Percentiles rank a stretch among this genome's conserved stretches.
phyloP scores from a whole-genome alignment of 2,113 vertebrate species.

The Chunga burmeisteri region DNA sequence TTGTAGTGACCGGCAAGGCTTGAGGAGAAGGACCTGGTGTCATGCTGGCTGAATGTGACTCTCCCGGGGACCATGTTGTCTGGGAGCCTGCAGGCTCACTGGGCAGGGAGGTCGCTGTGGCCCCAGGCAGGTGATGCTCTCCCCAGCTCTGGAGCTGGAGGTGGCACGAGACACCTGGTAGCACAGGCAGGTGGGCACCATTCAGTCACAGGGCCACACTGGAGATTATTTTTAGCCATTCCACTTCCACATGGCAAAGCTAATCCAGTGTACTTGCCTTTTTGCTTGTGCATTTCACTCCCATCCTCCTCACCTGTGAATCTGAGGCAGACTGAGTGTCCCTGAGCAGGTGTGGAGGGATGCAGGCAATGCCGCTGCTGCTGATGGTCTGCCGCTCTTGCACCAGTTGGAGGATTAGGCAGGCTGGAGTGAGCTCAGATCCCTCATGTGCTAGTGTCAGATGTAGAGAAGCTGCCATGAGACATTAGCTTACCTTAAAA shows the following conservation, averaged over 20 bases:
- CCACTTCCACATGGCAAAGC: not conserved
- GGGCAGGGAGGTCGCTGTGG: not conserved
- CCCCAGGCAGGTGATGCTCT: not conserved
- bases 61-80: not conserved
- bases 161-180: not conserved
- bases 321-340: not conserved
- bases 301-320: not conserved
- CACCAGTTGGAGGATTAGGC: constrained; percentile 18
- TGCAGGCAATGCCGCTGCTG: not conserved
- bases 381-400: not conserved
- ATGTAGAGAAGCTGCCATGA: not conserved
- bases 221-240: not conserved
- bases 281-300: not conserved
- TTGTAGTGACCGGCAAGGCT: not conserved
- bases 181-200: not conserved
- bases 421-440: constrained; percentile 12
- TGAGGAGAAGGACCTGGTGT: not conserved
- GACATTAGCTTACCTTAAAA: not conserved
- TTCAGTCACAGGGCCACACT: not conserved
- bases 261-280: not conserved
- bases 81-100: not conserved
- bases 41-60: not conserved
- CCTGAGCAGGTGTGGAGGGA: not conserved
- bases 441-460: not conserved
- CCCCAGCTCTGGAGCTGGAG: not conserved